Conservation (phyloP, 2,113 vertebrate species). For the Hepsetus odoe region DNA sequence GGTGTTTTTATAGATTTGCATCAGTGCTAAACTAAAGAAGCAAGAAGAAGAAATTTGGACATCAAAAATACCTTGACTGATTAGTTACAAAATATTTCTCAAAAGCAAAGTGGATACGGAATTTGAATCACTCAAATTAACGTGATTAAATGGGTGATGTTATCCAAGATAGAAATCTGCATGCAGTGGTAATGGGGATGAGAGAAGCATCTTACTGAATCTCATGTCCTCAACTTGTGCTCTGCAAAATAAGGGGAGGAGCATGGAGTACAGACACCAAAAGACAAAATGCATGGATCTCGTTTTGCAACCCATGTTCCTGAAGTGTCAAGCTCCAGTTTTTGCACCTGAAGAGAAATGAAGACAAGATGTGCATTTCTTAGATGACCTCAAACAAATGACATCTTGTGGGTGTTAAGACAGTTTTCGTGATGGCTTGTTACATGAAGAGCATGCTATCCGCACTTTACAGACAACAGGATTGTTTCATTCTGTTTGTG, state of each 20-base stretch:
- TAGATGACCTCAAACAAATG: constrained; percentile 45
- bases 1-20: too few relatives aligned
- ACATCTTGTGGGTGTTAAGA: constrained; percentile 39
- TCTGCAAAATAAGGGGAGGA: constrained; percentile 76
- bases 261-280: constrained; percentile 77
- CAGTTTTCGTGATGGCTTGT: constrained; percentile 32
- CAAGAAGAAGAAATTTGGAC: too few relatives aligned
- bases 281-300: constrained; percentile 72
- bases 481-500: constrained; percentile 27
- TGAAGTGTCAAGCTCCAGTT: constrained; percentile 68
- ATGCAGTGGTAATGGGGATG: constrained; percentile 62
- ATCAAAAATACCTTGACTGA: too few relatives aligned
- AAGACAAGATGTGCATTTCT: constrained; percentile 65
- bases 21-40: too few relatives aligned
- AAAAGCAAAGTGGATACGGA: background rate
- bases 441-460: constrained; percentile 45
- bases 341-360: constrained; percentile 71
- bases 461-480: constrained; percentile 20
- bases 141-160: constrained; percentile 43
- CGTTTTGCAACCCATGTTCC: constrained; percentile 74
- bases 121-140: constrained; percentile 34
- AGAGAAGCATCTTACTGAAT: constrained; percentile 87
- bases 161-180: constrained; percentile 48
- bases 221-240: constrained; percentile 90
- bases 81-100: too few relatives aligned